phyloP scores from a whole-genome alignment of 1,140 invertebrate species.

The Oryctes rhinoceros region DNA sequence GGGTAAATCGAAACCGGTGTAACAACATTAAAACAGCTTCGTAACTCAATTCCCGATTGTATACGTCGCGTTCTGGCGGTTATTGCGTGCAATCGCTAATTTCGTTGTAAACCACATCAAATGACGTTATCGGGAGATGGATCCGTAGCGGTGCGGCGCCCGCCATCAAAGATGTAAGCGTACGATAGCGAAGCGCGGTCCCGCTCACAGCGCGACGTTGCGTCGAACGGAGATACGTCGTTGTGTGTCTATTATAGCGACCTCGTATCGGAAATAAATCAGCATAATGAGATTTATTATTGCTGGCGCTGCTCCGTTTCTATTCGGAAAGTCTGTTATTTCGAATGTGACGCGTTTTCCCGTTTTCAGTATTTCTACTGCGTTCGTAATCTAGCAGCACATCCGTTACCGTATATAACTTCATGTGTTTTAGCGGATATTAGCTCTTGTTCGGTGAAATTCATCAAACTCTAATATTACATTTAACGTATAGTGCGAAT shows the following conservation, averaged over 20 bases:
- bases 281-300: conserved; percentile 22
- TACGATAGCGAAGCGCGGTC: neutral
- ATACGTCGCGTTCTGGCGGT: neutral
- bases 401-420: no score
- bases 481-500: no score
- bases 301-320: neutral
- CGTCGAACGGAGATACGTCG: conserved; percentile 16
- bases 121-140: conserved; percentile 17
- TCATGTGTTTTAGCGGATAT: no score
- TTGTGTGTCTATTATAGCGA: conserved; percentile 14
- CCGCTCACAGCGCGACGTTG: neutral
- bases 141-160: neutral
- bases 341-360: neutral
- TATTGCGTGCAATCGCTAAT: conserved; percentile 21
- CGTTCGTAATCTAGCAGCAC: no score
- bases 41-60: conserved; percentile 2
- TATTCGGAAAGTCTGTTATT: neutral
- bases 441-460: no score
- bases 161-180: neutral
- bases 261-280: conserved; percentile 9
- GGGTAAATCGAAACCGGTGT: neutral
- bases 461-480: no score
- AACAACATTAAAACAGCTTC: conserved; percentile 4
- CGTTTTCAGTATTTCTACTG: no score
- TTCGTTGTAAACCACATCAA: conserved; percentile 13